phyloP scores from a whole-genome alignment of 2,113 vertebrate species.

The Rhizomys pruinosus region DNA sequence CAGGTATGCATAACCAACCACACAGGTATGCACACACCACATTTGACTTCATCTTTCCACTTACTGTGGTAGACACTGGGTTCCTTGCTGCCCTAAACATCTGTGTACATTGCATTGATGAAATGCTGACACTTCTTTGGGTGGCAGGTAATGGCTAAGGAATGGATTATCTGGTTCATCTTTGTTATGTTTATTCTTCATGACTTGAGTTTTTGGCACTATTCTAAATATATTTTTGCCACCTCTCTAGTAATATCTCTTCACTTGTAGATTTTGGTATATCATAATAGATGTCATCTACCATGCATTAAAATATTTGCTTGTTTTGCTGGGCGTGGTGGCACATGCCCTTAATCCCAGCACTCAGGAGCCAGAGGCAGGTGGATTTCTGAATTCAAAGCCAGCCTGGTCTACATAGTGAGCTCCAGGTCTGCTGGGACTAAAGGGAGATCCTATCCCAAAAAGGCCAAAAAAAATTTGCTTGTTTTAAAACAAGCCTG shows the following conservation, averaged over 20 bases:
- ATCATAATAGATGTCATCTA: background rate
- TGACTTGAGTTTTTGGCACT: conserved; percentile 3
- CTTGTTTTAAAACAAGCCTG: conserved; percentile 6
- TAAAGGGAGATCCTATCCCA: no score
- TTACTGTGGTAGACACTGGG: background rate
- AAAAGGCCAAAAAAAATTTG: no score
- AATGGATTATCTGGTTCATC: background rate
- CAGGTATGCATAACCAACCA: no score
- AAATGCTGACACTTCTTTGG: background rate
- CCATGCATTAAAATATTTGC: background rate
- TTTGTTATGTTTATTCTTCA: background rate
- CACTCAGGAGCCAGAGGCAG: no score
- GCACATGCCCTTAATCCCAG: no score
- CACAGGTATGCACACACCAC: background rate
- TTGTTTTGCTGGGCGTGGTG: no score
- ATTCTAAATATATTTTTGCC: background rate
- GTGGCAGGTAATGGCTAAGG: no score
- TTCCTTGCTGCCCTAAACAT: background rate
- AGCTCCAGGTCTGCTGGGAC: no score
- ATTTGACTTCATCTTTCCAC: background rate
- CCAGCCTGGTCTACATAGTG: no score
- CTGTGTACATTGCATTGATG: background rate
- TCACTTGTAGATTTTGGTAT: background rate
- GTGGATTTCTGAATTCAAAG: no score
- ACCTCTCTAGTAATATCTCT: background rate